A percentile compares a stretch with the other conserved stretches of the same genome.
Evolutionary conservation across 1,140 invertebrate species (phyloP).

Genomic region (Drosophila orosa): DNA sequence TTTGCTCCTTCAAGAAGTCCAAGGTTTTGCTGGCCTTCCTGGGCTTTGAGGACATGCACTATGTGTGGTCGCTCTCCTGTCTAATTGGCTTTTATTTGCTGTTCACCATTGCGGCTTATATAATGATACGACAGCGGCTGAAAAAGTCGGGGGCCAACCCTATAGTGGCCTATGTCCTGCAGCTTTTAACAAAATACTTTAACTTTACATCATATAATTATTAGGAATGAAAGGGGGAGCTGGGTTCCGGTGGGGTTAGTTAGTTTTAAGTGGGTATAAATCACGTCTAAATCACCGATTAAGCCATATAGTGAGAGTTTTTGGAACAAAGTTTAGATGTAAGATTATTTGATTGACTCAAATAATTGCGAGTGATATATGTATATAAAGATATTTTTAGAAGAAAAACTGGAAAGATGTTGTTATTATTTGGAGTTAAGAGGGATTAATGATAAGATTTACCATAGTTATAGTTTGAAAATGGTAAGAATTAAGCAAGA

Average conservation of each 20-base stretch:
- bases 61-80: constrained; percentile 67
- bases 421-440: neutral
- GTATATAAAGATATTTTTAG: neutral
- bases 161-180: constrained; percentile 56
- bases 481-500: accelerated
- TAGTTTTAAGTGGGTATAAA: constrained; percentile 6
- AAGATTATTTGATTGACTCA: constrained; percentile 24
- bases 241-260: neutral
- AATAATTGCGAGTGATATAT: constrained; percentile 14
- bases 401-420: no score
- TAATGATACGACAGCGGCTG: constrained; percentile 74
- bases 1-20: constrained; percentile 89
- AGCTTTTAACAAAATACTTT: constrained; percentile 72
- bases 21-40: constrained; percentile 82
- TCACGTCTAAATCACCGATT: constrained; percentile 4
- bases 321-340: constrained; percentile 15
- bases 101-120: constrained; percentile 72
- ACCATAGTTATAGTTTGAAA: no score
- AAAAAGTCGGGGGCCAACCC: constrained; percentile 53
- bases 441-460: neutral
- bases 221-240: constrained; percentile 14
- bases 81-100: constrained; percentile 73
- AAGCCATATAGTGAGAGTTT: constrained; percentile 18
- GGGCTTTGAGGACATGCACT: constrained; percentile 76
- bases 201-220: constrained; percentile 84